These are phyloP conservation scores for Pygmarrhopalites habei DNA, from an alignment of 1,140 invertebrate species.

Conservation along the genomic window DNA sequence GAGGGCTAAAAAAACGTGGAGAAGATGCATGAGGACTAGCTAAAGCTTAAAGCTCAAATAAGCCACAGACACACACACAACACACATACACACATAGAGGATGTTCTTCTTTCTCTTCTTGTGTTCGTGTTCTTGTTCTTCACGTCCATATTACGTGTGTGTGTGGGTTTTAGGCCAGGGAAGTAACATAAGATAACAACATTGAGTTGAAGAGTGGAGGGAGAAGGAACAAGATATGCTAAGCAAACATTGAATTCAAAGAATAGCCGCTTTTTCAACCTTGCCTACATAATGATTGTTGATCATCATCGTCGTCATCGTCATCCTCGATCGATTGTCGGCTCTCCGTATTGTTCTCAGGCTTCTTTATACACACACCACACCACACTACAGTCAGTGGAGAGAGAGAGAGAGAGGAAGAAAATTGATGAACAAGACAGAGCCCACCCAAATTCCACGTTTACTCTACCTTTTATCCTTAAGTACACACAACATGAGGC, in stretches of 20 bases:
- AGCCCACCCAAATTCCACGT: slow-evolving; percentile 30
- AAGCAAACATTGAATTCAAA: slow-evolving; percentile 24
- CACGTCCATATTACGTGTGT: no score
- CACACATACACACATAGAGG: neutral
- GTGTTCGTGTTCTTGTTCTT: no score
- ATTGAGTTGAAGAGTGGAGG: neutral
- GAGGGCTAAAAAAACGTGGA: neutral
- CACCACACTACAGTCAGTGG: neutral
- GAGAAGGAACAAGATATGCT: slow-evolving; percentile 2
- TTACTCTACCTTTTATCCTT: slow-evolving; percentile 21
- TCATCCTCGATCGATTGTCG: slow-evolving; percentile 12
- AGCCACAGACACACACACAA: no score
- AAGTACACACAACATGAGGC: neutral
- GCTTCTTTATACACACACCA: neutral
- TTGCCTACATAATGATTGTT: neutral
- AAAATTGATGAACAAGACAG: neutral
- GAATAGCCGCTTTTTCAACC: slow-evolving; percentile 10
- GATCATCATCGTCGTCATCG: slow-evolving; percentile 1
- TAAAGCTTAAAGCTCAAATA: no score
- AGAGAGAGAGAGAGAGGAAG: neutral
- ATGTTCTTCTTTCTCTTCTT: no score
- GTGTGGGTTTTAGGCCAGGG: no score
- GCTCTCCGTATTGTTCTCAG: neutral
- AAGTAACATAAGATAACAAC: neutral
- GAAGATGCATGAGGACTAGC: neutral